phyloP scores from a whole-genome alignment of 2,888 invertebrate genomes.

The Labia minor region DNA sequence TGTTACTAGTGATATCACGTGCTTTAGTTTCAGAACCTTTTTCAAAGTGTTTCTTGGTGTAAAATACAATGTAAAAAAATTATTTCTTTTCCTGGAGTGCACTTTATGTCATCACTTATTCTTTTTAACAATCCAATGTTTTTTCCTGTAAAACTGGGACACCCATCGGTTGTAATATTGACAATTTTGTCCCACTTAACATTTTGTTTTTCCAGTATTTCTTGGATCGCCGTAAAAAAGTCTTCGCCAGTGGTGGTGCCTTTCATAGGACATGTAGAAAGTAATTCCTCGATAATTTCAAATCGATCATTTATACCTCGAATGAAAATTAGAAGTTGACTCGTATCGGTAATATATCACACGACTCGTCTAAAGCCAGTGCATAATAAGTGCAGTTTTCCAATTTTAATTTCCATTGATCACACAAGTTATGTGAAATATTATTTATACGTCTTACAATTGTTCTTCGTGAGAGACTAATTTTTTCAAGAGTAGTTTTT shows the following conservation, averaged over 20 bases:
- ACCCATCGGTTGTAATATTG: slow-evolving; percentile 24
- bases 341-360: neutral
- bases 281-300: slow-evolving; percentile 18
- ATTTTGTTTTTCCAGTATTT: slow-evolving; percentile 21
- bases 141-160: slow-evolving; percentile 25
- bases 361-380: neutral
- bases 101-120: slow-evolving; percentile 21
- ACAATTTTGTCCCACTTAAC: slow-evolving; percentile 18
- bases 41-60: slow-evolving; percentile 27
- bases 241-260: slow-evolving; percentile 22
- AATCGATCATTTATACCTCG: neutral
- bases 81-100: slow-evolving; percentile 25
- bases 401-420: neutral
- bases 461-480: neutral
- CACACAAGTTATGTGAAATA: neutral
- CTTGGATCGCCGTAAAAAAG: slow-evolving; percentile 21
- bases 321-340: neutral
- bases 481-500: neutral
- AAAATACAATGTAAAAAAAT: slow-evolving; percentile 27
- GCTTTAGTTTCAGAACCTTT: slow-evolving; percentile 26
- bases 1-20: slow-evolving; percentile 25
- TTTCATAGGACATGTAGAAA: slow-evolving; percentile 22
- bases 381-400: neutral
- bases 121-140: slow-evolving; percentile 22
- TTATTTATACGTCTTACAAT: neutral